A percentile compares a stretch with the other conserved stretches of the same genome.
Evolutionary conservation across 2,113 vertebrate genomes (phyloP).

Genomic region (Nannobrachium achirus): DNA sequence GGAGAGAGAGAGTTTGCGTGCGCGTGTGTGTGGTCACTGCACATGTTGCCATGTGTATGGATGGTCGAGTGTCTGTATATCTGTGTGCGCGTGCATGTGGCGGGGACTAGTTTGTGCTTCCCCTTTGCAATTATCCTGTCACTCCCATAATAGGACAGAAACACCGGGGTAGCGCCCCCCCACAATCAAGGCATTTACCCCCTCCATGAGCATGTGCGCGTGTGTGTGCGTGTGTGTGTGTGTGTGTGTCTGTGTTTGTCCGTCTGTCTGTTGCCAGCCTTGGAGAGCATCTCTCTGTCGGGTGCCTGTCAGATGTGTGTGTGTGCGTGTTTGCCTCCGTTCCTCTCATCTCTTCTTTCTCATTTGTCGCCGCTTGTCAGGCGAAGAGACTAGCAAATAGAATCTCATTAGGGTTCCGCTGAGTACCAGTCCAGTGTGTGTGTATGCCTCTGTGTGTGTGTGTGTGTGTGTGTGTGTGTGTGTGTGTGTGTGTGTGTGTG

Average conservation of each 20-base stretch:
- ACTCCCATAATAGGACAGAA: constrained; percentile 49
- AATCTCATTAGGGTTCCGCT: constrained; percentile 38
- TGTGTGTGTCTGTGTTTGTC: neutral
- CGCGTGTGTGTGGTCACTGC: constrained; percentile 21
- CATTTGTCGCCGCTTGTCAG: constrained; percentile 50
- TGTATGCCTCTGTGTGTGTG: constrained; percentile 13
- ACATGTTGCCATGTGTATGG: constrained; percentile 36
- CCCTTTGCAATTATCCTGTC: constrained; percentile 71
- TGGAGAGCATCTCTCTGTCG: constrained; percentile 32
- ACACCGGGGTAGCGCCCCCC: constrained; percentile 48
- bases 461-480: neutral
- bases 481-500: constrained; percentile 2
- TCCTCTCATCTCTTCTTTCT: constrained; percentile 21
- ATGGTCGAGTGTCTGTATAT: constrained; percentile 17
- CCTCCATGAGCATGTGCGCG: constrained; percentile 32
- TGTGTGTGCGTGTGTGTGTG: constrained; percentile 12
- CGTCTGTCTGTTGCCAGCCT: constrained; percentile 20
- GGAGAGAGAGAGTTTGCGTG: too few species aligned
- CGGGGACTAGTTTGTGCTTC: constrained; percentile 57
- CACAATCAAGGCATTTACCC: constrained; percentile 67
- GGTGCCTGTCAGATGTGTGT: constrained; percentile 36
- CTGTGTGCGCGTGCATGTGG: constrained; percentile 24
- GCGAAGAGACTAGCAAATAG: constrained; percentile 25
- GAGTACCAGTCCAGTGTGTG: neutral
- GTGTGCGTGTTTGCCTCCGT: constrained; percentile 36